Evolutionary conservation across 2,113 vertebrate genomes (phyloP).

Genomic region (Craseonycteris thonglongyai): DNA sequence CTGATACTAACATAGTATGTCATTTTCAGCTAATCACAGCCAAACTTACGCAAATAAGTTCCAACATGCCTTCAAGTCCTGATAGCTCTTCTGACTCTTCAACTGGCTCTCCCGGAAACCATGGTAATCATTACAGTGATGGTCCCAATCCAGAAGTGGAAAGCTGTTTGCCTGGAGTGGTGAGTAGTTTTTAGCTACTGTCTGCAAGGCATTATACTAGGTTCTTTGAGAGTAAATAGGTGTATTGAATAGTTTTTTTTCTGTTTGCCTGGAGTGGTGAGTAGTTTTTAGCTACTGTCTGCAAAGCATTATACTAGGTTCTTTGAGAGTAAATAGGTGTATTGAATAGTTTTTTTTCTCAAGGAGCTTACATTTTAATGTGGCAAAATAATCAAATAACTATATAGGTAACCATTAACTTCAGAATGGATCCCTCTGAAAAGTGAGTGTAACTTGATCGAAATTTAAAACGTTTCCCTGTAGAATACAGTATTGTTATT

Average conservation of each 20-base stretch:
- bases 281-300: conserved; percentile 44
- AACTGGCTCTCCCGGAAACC: conserved; percentile 98
- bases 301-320: background rate
- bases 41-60: conserved; percentile 98
- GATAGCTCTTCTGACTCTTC: conserved; percentile 99
- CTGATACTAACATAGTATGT: conserved; percentile 14
- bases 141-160: conserved; percentile 98
- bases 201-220: background rate
- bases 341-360: background rate
- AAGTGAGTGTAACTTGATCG: background rate
- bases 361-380: conserved; percentile 3
- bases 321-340: background rate
- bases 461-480: conserved; percentile 1
- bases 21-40: conserved; percentile 94
- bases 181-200: conserved; percentile 73
- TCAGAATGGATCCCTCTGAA: conserved; percentile 5
- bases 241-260: background rate
- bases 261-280: conserved; percentile 98
- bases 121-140: conserved; percentile 98
- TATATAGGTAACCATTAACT: background rate
- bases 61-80: conserved; percentile 99
- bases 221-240: background rate
- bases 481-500: background rate
- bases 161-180: conserved; percentile 98
- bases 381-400: background rate